Evolutionary conservation across 2,888 invertebrate genomes (phyloP).

Genomic region (Macrophya annulata): DNA sequence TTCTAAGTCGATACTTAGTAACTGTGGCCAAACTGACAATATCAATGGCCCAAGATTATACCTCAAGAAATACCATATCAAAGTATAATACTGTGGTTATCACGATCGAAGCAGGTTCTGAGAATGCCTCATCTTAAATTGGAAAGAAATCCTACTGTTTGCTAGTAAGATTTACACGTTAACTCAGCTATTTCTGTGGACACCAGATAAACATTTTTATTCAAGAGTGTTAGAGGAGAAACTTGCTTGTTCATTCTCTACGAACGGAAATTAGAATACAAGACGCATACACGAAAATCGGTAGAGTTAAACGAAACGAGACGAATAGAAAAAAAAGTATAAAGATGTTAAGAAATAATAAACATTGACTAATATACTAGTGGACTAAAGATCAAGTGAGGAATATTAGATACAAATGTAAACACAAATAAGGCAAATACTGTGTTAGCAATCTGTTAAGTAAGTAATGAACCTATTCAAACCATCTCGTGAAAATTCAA

Average conservation of each 20-base stretch:
- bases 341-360: background rate
- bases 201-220: constrained; percentile 68
- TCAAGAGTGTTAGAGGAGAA: background rate
- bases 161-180: constrained; percentile 58
- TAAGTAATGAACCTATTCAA: constrained; percentile 66
- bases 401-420: constrained; percentile 44
- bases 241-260: constrained; percentile 18
- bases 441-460: constrained; percentile 70
- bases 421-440: constrained; percentile 58
- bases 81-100: constrained; percentile 25
- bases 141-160: background rate
- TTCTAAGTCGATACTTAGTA: background rate
- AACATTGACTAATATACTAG: constrained; percentile 22
- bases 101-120: background rate
- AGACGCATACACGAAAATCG: background rate
- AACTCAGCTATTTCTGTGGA: constrained; percentile 78
- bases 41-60: background rate
- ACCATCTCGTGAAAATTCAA: constrained; percentile 61
- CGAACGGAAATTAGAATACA: background rate
- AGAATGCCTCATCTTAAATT: background rate
- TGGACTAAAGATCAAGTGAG: constrained; percentile 39
- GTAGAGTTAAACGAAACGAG: background rate
- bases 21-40: background rate
- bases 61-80: background rate
- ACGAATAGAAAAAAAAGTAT: background rate